Base-by-base conservation (phyloP, 2,888 invertebrate genomes). In the Standfussiana lucernea region DNA sequence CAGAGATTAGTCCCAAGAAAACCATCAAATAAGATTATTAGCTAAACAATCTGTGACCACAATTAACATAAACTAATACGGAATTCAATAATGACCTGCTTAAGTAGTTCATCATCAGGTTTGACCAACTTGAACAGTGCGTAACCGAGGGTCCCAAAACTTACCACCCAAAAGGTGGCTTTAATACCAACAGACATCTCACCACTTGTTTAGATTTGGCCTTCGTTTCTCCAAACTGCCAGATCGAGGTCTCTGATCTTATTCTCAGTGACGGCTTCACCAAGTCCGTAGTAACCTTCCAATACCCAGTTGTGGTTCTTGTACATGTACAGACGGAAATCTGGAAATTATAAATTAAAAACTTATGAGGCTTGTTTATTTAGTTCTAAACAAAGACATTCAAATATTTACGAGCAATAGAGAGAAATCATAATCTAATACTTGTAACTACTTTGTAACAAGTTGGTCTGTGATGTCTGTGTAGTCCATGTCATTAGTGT, bases 251-350 rank as follows among this genome's bases (percentile, higher is more conserved):
- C 94, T 83, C 98, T 94, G 42, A 94, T 96, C 80, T 94, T 95
- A 76, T 93, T 93, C 59, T 97, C 95, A 73, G 97, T 97, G 18
- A 98, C 86, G 62, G 94, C 92, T 94, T 98, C 98, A 75, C 98
- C 98, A 45, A 98, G 89, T 87, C 94, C 94, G 93, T 98, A 98
- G 93, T 98, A 98, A 69, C 97, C 95, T 86, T 98, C 97, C 82
- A 98, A 94, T 50, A 97, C 91, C 90, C 94, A 96, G 71, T 98
- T 98, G 92, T 96, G 98, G 84, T 98, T 97, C 75, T 97, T 96
- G 93, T 97, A 95, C 93, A 98, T 97, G 91, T 97, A 98, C 88
- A 97, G 95, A 82, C 98, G 97, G 90, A 97, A 98, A 94, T 98
- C 98, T 98, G 95, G 50, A 97, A 96, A 81, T 72, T 35, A 40